phyloP scores from a whole-genome alignment of 2,797 vertebrate species.

The Triplophysa yarkandensis region DNA sequence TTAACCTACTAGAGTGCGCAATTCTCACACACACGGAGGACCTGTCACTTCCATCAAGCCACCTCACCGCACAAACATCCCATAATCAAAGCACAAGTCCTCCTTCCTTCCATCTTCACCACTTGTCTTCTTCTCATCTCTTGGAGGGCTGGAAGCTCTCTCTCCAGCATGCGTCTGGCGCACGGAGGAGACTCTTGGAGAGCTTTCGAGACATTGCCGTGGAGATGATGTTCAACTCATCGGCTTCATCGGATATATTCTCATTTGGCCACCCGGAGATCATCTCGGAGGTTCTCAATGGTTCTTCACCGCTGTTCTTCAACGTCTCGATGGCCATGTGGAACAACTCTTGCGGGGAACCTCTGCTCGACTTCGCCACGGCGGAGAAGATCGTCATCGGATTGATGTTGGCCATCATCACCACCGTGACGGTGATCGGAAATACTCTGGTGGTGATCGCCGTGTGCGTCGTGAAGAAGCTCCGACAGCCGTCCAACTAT shows the following conservation, averaged over 20 bases:
- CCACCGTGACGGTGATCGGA: slow-evolving; percentile 81
- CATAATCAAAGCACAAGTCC: not conserved
- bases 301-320: slow-evolving; percentile 67
- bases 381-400: slow-evolving; percentile 80
- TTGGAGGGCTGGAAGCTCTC: slow-evolving; percentile 23
- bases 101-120: not conserved
- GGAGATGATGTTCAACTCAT: slow-evolving; percentile 84
- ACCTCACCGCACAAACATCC: not conserved
- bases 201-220: slow-evolving; percentile 67
- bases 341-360: slow-evolving; percentile 78
- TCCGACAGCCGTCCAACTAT: slow-evolving; percentile 82
- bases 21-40: slow-evolving; percentile 19
- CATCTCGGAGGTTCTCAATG: slow-evolving; percentile 75
- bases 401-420: slow-evolving; percentile 77
- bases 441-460: slow-evolving; percentile 83
- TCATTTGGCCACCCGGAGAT: slow-evolving; percentile 26
- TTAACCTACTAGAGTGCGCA: slow-evolving; percentile 46
- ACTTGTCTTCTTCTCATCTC: not conserved
- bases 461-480: slow-evolving; percentile 81
- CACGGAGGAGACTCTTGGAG: slow-evolving; percentile 66
- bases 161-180: slow-evolving; percentile 41
- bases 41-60: slow-evolving; percentile 20
- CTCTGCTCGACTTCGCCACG: slow-evolving; percentile 71
- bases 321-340: slow-evolving; percentile 69
- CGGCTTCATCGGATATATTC: slow-evolving; percentile 46